Evolutionary conservation across 2,888 invertebrate genomes (phyloP).

Genomic region (Thysanoteuthis rhombus): DNA sequence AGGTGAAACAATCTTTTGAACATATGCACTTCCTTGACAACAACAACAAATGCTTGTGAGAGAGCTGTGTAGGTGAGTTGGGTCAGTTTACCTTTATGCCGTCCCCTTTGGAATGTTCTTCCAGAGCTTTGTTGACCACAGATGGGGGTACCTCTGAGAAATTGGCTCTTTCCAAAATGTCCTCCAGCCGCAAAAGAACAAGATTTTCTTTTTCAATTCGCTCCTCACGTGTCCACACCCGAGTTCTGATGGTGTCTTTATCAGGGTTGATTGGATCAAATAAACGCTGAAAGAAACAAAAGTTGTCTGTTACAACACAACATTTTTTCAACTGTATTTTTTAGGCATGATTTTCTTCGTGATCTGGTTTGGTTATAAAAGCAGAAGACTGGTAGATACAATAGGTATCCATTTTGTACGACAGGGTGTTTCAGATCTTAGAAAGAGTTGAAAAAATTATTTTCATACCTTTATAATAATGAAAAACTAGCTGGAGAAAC

Average conservation of each 20-base stretch:
- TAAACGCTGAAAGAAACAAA: conserved; percentile 51
- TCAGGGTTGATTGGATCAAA: conserved; percentile 68
- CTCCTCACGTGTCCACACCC: conserved; percentile 57
- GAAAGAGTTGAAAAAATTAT: no score
- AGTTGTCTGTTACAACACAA: not conserved
- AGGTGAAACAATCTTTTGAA: no score
- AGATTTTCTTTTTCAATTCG: conserved; percentile 66
- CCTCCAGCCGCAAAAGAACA: conserved; percentile 61
- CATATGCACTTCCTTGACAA: no score
- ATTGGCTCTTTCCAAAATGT: conserved; percentile 64
- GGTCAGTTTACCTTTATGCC: conserved; percentile 58
- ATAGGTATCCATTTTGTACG: no score
- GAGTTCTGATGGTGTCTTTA: conserved; percentile 63
- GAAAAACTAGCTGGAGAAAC: no score
- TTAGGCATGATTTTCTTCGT: not conserved
- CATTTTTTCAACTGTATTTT: no score
- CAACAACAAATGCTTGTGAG: no score
- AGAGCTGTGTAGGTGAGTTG: not conserved
- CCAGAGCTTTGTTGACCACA: conserved; percentile 52
- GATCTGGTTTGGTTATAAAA: not conserved
- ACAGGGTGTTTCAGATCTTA: no score
- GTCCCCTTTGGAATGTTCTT: conserved; percentile 55
- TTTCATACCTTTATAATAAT: no score
- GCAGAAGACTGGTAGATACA: not conserved
- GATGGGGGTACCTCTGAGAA: conserved; percentile 60